Conservation (phyloP, 2,888 invertebrate genomes). For the Euplexia lucipara region DNA sequence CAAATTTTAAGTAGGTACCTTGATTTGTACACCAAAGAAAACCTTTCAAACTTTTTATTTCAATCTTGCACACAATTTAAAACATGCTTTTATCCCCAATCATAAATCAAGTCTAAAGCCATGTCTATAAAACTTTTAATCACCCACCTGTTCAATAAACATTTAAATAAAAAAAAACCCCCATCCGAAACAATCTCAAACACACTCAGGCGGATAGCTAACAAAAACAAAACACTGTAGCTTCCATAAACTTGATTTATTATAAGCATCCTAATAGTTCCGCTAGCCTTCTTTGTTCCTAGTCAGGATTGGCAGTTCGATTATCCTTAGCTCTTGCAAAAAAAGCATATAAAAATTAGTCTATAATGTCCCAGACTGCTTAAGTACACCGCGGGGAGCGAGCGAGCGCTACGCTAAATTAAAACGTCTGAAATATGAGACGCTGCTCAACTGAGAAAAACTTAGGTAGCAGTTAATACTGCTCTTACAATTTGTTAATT, state of each 20-base stretch:
- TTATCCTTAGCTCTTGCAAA: constrained; percentile 85
- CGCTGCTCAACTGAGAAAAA: constrained; percentile 77
- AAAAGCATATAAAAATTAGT: constrained; percentile 88
- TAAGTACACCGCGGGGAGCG: constrained; percentile 85
- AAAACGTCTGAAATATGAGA: constrained; percentile 83
- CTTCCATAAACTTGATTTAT: constrained; percentile 72
- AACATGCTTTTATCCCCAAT: constrained; percentile 11
- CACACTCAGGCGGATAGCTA: constrained; percentile 21
- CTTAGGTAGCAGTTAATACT: constrained; percentile 64
- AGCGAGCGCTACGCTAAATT: constrained; percentile 77
- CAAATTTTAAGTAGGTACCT: not conserved
- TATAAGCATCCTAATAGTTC: constrained; percentile 77
- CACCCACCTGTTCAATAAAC: constrained; percentile 35
- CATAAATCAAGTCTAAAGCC: constrained; percentile 13
- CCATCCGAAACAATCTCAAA: constrained; percentile 22
- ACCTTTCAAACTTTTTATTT: not conserved
- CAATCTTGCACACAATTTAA: not conserved
- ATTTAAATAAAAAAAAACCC: constrained; percentile 13
- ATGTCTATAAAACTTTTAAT: constrained; percentile 30
- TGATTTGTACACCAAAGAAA: not conserved
- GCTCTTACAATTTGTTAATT: constrained; percentile 47
- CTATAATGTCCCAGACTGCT: constrained; percentile 86
- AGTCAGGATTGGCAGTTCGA: constrained; percentile 89
- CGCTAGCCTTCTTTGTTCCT: constrained; percentile 79
- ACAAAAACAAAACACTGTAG: constrained; percentile 51